Base-by-base conservation (phyloP, 2,888 invertebrate species). In the Drosophila aldrichi region DNA sequence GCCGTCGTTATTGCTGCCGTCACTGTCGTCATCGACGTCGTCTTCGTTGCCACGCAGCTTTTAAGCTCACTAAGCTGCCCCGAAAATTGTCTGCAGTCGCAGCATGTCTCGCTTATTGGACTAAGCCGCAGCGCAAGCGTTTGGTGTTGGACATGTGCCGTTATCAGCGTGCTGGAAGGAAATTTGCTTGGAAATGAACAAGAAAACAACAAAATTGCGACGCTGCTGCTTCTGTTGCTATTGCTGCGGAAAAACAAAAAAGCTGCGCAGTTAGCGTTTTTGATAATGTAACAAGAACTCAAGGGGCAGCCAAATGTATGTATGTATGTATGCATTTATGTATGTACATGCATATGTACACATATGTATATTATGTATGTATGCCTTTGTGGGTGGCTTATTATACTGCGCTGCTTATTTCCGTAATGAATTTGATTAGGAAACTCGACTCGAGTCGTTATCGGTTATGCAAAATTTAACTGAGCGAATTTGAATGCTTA, bases 381-480 rank as follows among this genome's bases (percentile, higher is more conserved):
- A 2, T 29, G 48, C 2, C 48, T 48, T n/a, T 49, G n/a, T 29
- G 20, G 49, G 54, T n/a, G 43, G 52, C 52, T 16, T 20, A 22
- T 40, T 60, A 34, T 56, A 44, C 16, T 25, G 36, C 18, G 48
- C 41, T 64, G 54, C 51, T 38, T 63, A 67, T 61, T 85, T 82
- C 86, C 88, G 86, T 74, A 66, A 69, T 69, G 51, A 65, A 71
- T 69, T 73, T 68, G 86, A 85, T 82, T 82, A 72, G 84, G 29
- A 61, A 52, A 32, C 22, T 54, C 40, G 61, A 49, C 54, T 29
- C 22, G 29, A 49, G 29, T 12, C 32, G 20, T 86, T 81, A 81
- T 81, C 81, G 79, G 54, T 34, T 61, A 41, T 52, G 55, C 61
- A 58, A 62, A 63, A 68, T 67, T 62, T 44, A 12, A 34, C 46